Evolutionary conservation across 2,888 invertebrate genomes (phyloP), one percentile per base, ranked within the genome.

Genomic region (Sicus ferrugineus): DNA sequence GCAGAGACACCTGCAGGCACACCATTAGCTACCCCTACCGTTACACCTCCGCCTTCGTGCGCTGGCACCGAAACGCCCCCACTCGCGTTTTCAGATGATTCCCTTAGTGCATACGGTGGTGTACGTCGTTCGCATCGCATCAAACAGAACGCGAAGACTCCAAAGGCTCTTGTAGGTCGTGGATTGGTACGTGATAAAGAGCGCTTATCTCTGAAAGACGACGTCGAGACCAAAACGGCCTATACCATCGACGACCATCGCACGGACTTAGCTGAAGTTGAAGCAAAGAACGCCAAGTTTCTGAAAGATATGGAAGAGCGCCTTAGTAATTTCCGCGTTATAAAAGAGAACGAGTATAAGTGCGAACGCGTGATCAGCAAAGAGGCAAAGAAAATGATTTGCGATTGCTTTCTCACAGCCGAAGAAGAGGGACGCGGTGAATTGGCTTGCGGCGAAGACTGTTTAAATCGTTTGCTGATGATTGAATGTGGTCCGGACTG

Each of bases 401-500:
- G 98, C 85, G 98, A 98, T 85, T 98, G 98, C 84, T 93, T 94
- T 80, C 88, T 97, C 75, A 93, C 94, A 67, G 91, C 92, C 81
- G 97, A 97, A 76, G 98, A 98, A 81, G 88, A 94, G 74, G 89
- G 90, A 52, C 87, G 92, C 70, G 96, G 95, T 0, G 93, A 94
- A 80, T 85, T 90, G 72, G 96, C 96, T 11, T 98, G 98, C 84
- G 97, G 96, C 0, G 96, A 96, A 80, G 96, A 97, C 86, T 98
- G 98, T 85, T 89, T 98, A 42, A 98, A 98, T 87, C 90, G 97
- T 81, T 89, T 98, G 82, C 90, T 98, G n/a, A 95, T 97, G 93
- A 97, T 98, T 82, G 98, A 98, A 89, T 98, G 98, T 88, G 96
- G 97, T 16, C 89, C 92, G 5, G 88, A 95, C 78, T 99, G 98